Base-by-base conservation (phyloP, 2,888 invertebrate genomes). In the Electrophaes corylata region DNA sequence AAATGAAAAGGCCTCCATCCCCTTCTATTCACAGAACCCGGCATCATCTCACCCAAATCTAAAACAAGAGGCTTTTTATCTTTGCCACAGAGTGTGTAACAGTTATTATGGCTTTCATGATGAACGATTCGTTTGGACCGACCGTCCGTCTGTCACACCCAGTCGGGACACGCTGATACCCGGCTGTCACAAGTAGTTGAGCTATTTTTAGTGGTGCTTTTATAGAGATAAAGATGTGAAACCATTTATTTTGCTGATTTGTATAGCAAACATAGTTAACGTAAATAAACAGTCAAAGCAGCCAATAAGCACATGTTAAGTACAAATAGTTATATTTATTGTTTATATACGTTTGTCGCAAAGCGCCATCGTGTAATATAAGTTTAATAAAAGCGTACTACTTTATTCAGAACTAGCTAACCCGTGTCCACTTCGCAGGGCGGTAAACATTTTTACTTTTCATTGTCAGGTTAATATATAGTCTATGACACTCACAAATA, bases 21-120 rank as follows among this genome's bases (percentile, higher is more conserved):
- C 35, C 41, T 35, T 14, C 37, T 46, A 50, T 46, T 51, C 57
- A 51, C 46, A 51, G 52, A 31, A 37, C 20, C 19, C 46, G 48
- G 44, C 53, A 39, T 40, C 40, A 43, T 48, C 47, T 47, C 53
- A 26, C 57, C 50, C 50, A 53, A 53, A 58, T 49, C 58, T 58
- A 40, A 58, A 49, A 53, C 53, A 58, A 35, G 48, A 23, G 31
- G 44, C 23, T 33, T 58, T 53, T 49, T 53, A 53, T 48, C 41
- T 35, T 14, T 8, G 16, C 20, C 37, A 29, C 46, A 40, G 19
- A n/a, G 18, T 37, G 6, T 0, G 11, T n/a, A 23, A 18, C 18
- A 52, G 37, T 33, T 2, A 26, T 18, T 16, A 41, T 6, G 19
- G 43, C 6, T 26, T 16, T 23, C 29, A 5, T 56, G 50, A 58